Base-by-base conservation (phyloP, 2,888 invertebrate genomes). In the Cacoxenus indagator region DNA sequence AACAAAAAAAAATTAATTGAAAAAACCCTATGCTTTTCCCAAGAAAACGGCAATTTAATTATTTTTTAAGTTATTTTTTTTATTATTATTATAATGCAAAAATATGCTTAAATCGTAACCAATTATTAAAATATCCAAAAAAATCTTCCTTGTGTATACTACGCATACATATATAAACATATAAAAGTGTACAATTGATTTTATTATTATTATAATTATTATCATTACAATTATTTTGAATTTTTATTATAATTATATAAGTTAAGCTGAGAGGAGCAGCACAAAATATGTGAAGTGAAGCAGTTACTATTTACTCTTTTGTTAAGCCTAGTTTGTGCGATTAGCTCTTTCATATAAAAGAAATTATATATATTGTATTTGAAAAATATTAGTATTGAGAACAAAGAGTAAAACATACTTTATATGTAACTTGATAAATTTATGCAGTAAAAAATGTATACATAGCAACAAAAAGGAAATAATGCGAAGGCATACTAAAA, bases 61-160 rank as follows among this genome's bases (percentile, higher is more conserved):
- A 27, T n/a, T n/a, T n/a, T n/a, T n/a, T n/a, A 4, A 3, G 22
- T 22, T 17, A 46, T 61, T 65, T 29, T 48, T 51, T 51, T 46
- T 64, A 51, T 59, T 67, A 65, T 43, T 55, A 69, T 62, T 68
- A 70, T 67, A 46, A 57, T 43, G 26, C 26, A n/a, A n/a, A n/a
- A n/a, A n/a, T n/a, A n/a, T n/a, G n/a, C n/a, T n/a, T 37, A 37
- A 37, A 37, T 1, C 9, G 37, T 37, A 4, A 37, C 8, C 37
- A 14, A 37, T 37, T 11, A 37, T 37, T 37, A 14, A 37, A 2
- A 37, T 37, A 4, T 14, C 8, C 8, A 37, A 37, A 37, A 8
- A 37, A 37, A 37, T 72, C 70, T 75, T 68, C 61, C 70, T 55
- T 59, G 26, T n/a, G 31, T 19, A 62, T 43, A 43, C 66, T 22